Conservation (phyloP, 2,888 invertebrate species). For the Drosophila antonietae region DNA sequence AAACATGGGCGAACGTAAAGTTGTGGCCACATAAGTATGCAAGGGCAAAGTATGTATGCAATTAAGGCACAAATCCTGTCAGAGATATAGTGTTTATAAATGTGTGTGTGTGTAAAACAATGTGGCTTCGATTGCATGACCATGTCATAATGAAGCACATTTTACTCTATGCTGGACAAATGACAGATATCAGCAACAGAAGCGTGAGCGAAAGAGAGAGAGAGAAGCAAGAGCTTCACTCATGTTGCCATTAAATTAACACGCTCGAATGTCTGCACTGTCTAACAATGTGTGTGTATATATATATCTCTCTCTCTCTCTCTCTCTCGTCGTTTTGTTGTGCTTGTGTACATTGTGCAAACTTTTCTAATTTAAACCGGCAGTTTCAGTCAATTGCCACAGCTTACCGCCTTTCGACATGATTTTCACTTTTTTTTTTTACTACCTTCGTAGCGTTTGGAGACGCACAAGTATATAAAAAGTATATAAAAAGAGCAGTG, state of each 20-base stretch:
- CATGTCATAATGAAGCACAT: conserved; percentile 63
- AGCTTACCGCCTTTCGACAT: conserved; percentile 80
- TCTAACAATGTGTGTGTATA: not conserved
- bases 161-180: conserved; percentile 26
- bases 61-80: conserved; percentile 50
- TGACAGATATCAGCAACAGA: conserved; percentile 51
- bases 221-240: conserved; percentile 39
- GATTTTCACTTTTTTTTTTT: conserved; percentile 71
- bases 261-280: conserved; percentile 63
- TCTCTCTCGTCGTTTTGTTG: not conserved
- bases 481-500: conserved; percentile 17
- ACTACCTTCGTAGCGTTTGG: conserved; percentile 50
- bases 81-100: conserved; percentile 1
- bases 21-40: conserved; percentile 54
- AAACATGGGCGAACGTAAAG: conserved; percentile 23
- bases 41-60: conserved; percentile 50
- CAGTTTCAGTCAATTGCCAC: conserved; percentile 79
- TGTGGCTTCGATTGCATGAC: conserved; percentile 64
- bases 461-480: conserved; percentile 35
- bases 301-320: too few relatives aligned
- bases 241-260: conserved; percentile 77
- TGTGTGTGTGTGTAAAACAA: conserved; percentile 42
- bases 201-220: not conserved
- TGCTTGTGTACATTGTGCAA: conserved; percentile 69
- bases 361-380: conserved; percentile 78